Evolutionary conservation across 2,888 invertebrate genomes (phyloP), one percentile per base, ranked within the genome.

Genomic region (Papilio elwesi): DNA sequence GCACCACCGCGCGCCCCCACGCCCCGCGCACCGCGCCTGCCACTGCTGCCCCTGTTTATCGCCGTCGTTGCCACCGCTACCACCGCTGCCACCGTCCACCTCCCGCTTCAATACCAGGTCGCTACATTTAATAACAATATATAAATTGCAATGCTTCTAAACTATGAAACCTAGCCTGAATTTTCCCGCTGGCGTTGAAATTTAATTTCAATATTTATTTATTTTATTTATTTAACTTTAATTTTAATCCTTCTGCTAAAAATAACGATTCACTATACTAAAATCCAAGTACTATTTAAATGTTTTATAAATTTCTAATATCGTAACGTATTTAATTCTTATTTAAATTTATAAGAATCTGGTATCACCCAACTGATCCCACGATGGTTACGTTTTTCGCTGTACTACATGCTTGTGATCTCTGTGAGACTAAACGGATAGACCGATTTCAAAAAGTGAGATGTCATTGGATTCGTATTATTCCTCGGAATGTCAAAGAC

Each of bases 1-100:
- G 85, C 77, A 79, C 76, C 76, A 16, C 38, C 55, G 79, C 74
- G 76, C 77, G 82, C 83, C 78, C 77, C 80, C 79, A 13, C 75
- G 71, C 74, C 68, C 74, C 76, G 78, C 16, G 70, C 76, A 72
- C 70, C 52, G 8, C 10, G 10, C 26, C 63, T 47, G 63, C 63
- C 48, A 47, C 70, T 63, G 67, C 76, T 48, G 38, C 43, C 55
- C 57, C 15, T 77, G 43, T 59, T 66, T 48, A 55, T 67, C 16
- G 47, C 77, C 6, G 15, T 70, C 12, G 36, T 78, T 9, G 68
- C 75, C 71, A 67, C 69, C 16, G 62, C 70, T 13, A 73, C 77
- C 5, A 66, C 70, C 55, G 48, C 67, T 7, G 11, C 53, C 48
- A 8, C 53, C n/a, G 47, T 43, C 13, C 16, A 13, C 6, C 15